phyloP scores from a whole-genome alignment of 2,888 invertebrate species.

The Oscheius sp. region DNA sequence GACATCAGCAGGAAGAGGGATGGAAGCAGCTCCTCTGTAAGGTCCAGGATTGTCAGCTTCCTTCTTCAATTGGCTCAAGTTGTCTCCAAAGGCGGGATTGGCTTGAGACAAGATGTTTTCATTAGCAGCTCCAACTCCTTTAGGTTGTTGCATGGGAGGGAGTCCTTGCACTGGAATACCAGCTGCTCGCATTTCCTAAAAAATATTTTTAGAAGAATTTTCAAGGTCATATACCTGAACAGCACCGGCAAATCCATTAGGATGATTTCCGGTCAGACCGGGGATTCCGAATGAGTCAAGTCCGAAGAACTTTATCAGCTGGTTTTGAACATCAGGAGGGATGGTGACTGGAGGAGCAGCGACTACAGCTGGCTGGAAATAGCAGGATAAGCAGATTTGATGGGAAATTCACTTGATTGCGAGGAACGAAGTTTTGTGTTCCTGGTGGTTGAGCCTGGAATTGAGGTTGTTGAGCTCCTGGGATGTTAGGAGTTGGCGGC shows the following conservation, averaged over 20 bases:
- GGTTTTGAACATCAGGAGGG: slow-evolving; percentile 69
- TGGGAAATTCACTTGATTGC: slow-evolving; percentile 29
- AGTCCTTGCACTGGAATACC: slow-evolving; percentile 68
- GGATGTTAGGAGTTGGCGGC: slow-evolving; percentile 48
- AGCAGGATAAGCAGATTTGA: too few species aligned
- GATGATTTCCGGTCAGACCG: slow-evolving; percentile 68
- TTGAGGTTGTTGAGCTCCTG: slow-evolving; percentile 46
- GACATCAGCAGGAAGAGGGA: slow-evolving; percentile 66
- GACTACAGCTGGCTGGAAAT: slow-evolving; percentile 38
- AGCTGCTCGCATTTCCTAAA: slow-evolving; percentile 65
- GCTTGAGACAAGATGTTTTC: slow-evolving; percentile 66
- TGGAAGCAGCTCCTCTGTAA: slow-evolving; percentile 55
- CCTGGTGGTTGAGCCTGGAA: slow-evolving; percentile 51
- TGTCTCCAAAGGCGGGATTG: slow-evolving; percentile 68
- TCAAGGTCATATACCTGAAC: slow-evolving; percentile 46
- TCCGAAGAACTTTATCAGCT: slow-evolving; percentile 70
- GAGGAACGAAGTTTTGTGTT: slow-evolving; percentile 49
- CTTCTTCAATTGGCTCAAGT: slow-evolving; percentile 58
- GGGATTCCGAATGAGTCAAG: slow-evolving; percentile 70
- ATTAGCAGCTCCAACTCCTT: slow-evolving; percentile 40
- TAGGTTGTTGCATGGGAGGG: slow-evolving; percentile 53
- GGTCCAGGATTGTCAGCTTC: slow-evolving; percentile 57
- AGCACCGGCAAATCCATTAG: slow-evolving; percentile 68
- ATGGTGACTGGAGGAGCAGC: slow-evolving; percentile 68
- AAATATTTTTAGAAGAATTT: background rate